phyloP scores from a whole-genome alignment of 2,888 invertebrate genomes.

The Calliphora vomitoria region DNA sequence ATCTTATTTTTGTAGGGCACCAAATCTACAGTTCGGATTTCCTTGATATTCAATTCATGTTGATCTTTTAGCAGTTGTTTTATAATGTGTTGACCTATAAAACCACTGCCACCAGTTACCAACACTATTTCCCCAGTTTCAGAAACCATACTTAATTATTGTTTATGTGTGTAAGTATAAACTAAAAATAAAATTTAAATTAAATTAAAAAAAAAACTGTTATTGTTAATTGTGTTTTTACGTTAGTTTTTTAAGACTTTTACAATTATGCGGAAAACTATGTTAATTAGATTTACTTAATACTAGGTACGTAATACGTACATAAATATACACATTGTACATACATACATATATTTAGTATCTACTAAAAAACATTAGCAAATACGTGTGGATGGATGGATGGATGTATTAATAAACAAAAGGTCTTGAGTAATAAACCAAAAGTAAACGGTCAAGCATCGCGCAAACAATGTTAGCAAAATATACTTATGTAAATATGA shows the following conservation, averaged over 20 bases:
- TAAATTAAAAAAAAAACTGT: neutral
- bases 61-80: conserved; percentile 85
- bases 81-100: conserved; percentile 88
- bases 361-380: neutral
- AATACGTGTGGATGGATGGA: neutral
- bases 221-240: neutral
- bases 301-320: neutral
- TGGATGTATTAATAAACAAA: neutral
- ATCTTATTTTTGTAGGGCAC: conserved; percentile 85
- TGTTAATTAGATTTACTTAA: conserved; percentile 25
- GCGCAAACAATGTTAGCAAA: neutral
- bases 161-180: neutral
- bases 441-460: neutral
- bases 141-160: conserved; percentile 42
- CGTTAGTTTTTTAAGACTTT: neutral
- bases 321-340: too few relatives aligned
- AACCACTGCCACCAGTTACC: conserved; percentile 87
- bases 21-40: conserved; percentile 87
- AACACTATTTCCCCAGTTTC: conserved; percentile 80
- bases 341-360: too few relatives aligned
- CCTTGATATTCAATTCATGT: conserved; percentile 85
- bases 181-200: conserved; percentile 42
- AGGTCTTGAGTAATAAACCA: conserved; percentile 12
- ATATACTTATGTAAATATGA: neutral
- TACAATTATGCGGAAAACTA: conserved; percentile 34